Percentiles rank a stretch among this genome's conserved stretches.
These are phyloP conservation scores for Rhabdophis nuchalis DNA, from an alignment of 2,797 vertebrate genomes.

Conservation along the genomic window DNA sequence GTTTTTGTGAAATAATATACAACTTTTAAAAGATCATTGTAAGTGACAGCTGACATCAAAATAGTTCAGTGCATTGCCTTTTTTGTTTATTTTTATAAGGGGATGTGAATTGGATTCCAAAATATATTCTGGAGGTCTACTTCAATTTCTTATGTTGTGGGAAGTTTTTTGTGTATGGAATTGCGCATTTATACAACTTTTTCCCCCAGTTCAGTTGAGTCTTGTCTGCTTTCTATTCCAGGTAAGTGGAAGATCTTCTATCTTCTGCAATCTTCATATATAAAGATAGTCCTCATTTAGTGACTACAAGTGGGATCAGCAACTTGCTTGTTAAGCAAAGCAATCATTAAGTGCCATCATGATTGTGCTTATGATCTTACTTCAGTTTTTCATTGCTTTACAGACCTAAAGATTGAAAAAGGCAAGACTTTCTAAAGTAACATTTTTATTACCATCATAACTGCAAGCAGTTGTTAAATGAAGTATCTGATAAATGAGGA, in stretches of 20 bases:
- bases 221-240: too few relatives aligned
- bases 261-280: not conserved
- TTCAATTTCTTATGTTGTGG: not conserved
- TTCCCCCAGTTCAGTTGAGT: not conserved
- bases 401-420: not conserved
- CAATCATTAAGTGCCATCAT: not conserved
- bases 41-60: not conserved
- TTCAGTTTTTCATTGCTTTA: not conserved
- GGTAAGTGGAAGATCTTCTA: not conserved
- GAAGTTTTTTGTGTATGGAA: not conserved
- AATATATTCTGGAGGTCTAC: not conserved
- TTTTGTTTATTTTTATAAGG: not conserved
- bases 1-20: conserved; percentile 29
- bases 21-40: conserved; percentile 18
- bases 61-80: not conserved
- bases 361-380: not conserved
- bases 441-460: not conserved
- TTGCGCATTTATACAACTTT: not conserved
- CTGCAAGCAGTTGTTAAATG: not conserved
- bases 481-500: not conserved
- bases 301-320: not conserved
- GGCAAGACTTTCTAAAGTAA: not conserved
- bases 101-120: not conserved
- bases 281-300: not conserved
- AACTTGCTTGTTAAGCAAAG: not conserved